A percentile compares a stretch with the other conserved stretches of the same genome.
Evolutionary conservation across 2,113 vertebrate species (phyloP).

Genomic region (Daboia siamensis): DNA sequence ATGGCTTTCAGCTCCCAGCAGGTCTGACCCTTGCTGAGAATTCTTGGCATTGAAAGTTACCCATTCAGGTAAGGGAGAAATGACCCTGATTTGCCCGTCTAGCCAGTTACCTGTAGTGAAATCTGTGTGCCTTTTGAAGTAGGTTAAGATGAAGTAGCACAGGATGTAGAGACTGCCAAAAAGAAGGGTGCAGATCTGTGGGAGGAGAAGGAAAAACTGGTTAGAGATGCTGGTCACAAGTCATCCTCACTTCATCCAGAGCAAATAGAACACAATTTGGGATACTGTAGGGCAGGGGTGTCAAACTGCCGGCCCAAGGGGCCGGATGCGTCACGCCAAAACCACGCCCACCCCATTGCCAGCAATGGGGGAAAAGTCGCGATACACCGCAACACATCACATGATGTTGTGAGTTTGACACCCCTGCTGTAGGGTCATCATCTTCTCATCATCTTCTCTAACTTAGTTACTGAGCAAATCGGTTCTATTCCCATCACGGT

Average conservation of each 20-base stretch:
- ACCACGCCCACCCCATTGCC: too few relatives aligned
- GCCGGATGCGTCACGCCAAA: too few relatives aligned
- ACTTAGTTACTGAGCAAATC: neutral
- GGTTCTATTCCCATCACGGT: neutral
- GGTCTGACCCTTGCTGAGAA: neutral
- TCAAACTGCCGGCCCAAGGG: too few relatives aligned
- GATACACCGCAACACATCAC: too few relatives aligned
- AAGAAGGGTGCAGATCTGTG: conserved; percentile 89
- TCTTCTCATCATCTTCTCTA: neutral
- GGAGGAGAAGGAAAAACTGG: conserved; percentile 18
- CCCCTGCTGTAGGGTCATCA: neutral
- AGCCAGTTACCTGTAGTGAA: conserved; percentile 80
- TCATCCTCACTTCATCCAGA: neutral
- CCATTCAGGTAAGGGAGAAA: neutral
- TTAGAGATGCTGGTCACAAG: neutral
- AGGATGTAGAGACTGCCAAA: conserved; percentile 90
- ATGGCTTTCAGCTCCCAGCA: neutral
- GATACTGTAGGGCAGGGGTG: neutral
- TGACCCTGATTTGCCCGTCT: neutral
- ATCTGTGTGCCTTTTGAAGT: conserved; percentile 90
- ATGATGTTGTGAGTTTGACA: too few relatives aligned
- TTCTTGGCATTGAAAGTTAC: neutral
- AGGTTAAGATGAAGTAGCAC: conserved; percentile 89
- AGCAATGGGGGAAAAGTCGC: too few relatives aligned
- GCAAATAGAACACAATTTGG: neutral